Evolutionary conservation across 2,797 vertebrate species (phyloP), one percentile per base, ranked within the genome.

Genomic region (Meda fulgida): DNA sequence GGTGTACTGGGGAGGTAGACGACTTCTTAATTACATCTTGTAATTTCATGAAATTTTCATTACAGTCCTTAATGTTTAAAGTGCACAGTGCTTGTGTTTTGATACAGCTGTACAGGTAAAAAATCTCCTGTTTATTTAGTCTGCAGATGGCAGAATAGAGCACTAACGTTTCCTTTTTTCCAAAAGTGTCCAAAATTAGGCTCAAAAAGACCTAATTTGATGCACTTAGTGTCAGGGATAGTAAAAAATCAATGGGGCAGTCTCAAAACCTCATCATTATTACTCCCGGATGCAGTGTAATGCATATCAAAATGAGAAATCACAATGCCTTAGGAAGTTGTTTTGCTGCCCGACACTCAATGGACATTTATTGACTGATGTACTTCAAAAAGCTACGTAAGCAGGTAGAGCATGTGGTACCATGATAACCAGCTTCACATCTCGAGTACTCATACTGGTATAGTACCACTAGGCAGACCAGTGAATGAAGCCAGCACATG

Each of bases 11-110:
- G 85, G 83, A 29, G 73, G 81, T 72, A 78, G 78, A 70, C 53
- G 16, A 77, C 38, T 60, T 51, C 76, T 80, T 85, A 84, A 81
- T 83, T 77, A 67, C 89, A 87, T 85, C 89, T 83, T 90, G 91
- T 86, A 89, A 89, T 91, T 92, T 89, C 90, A 90, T 88, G 87
- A 89, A 89, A 87, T 88, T 89, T 90, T 89, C 85, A 89, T 89
- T 84, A 92, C 26, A 63, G 46, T 13, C 29, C 29, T 71, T 78
- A 71, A 60, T 78, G 13, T 34, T 84, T 78, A 36, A 78, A 78
- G 63, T 14, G 58, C 29, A 23, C 43, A 2, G 19, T 43, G 65
- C 31, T 60, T 19, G 40, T 71, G 82, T 26, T 78, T 71, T 71
- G 53, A 78, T 73, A 60, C 69, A 66, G 40, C 81, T 55, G 69